Evolutionary conservation across 2,888 invertebrate genomes (phyloP).

Genomic region (Cerastoderma edule): DNA sequence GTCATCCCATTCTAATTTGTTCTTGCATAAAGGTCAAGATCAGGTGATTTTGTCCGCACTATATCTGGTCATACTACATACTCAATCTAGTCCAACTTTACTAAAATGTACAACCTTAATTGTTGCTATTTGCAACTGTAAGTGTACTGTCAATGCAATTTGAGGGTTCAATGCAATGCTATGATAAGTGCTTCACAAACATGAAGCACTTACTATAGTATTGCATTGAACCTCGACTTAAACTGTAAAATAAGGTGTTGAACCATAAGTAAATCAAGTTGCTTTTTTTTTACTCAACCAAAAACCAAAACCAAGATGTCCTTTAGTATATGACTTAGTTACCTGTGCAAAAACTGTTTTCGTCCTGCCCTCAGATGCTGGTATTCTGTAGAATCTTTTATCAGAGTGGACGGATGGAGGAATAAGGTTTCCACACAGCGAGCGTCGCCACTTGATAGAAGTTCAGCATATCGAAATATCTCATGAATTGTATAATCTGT

Average conservation of each 20-base stretch:
- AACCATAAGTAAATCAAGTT: not conserved
- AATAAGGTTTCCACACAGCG: slow-evolving; percentile 79
- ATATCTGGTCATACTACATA: too few species aligned
- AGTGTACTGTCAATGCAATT: too few species aligned
- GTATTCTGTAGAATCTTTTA: slow-evolving; percentile 62
- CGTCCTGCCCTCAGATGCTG: slow-evolving; percentile 49
- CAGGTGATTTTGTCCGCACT: too few species aligned
- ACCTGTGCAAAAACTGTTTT: slow-evolving; percentile 61
- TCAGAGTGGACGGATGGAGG: slow-evolving; percentile 64
- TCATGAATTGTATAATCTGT: slow-evolving; percentile 80
- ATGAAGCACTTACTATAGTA: too few species aligned
- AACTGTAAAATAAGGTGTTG: not conserved
- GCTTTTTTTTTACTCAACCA: not conserved
- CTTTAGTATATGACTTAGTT: not conserved
- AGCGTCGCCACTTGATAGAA: slow-evolving; percentile 74
- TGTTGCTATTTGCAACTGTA: too few species aligned
- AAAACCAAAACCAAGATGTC: not conserved
- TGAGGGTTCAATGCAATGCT: too few species aligned
- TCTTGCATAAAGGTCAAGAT: too few species aligned
- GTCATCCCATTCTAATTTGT: too few species aligned
- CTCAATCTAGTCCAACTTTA: too few species aligned
- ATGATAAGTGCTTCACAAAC: too few species aligned
- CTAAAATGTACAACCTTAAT: too few species aligned
- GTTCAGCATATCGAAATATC: slow-evolving; percentile 75
- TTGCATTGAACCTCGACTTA: too few species aligned